These are phyloP conservation scores for Hoplostethus atlanticus DNA, from an alignment of 2,797 vertebrate genomes.

Conservation along the genomic window DNA sequence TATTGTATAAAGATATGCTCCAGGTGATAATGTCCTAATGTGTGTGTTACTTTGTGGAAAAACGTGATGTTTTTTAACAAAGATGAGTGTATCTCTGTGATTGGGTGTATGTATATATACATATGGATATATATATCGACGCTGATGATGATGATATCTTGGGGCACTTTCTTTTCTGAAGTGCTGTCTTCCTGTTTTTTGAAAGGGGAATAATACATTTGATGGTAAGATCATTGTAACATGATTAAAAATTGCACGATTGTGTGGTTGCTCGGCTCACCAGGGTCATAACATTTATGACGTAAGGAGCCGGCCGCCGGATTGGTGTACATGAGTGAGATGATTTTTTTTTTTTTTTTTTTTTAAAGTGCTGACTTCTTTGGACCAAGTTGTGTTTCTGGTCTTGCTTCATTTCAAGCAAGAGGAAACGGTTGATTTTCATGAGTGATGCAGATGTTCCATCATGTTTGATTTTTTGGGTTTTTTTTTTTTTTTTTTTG, in stretches of 20 bases:
- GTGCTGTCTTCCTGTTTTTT: constrained; percentile 86
- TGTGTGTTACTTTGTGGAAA: constrained; percentile 83
- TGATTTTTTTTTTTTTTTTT: constrained; percentile 58
- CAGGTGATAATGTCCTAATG: constrained; percentile 85
- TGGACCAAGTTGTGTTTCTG: constrained; percentile 83
- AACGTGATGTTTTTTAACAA: constrained; percentile 82
- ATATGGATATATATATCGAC: constrained; percentile 79
- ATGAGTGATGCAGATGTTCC: constrained; percentile 83
- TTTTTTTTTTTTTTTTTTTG: constrained; percentile 46
- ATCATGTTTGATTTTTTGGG: constrained; percentile 72
- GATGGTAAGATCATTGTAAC: constrained; percentile 89
- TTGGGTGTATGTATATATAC: constrained; percentile 84
- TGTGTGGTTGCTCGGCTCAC: constrained; percentile 80
- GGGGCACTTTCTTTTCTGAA: constrained; percentile 87
- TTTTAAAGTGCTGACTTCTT: constrained; percentile 77
- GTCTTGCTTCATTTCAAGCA: constrained; percentile 84
- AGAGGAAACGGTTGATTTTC: constrained; percentile 74
- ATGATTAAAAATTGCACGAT: constrained; percentile 92
- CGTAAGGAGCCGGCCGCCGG: constrained; percentile 83
- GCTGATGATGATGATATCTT: constrained; percentile 79
- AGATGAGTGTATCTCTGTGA: constrained; percentile 85
- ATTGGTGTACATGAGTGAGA: constrained; percentile 85
- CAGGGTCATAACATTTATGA: constrained; percentile 99
- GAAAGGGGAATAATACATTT: constrained; percentile 88
- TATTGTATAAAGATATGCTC: constrained; percentile 87